A percentile compares a stretch with the other conserved stretches of the same genome.
These are phyloP conservation scores for Aphelenchoides avenae DNA, from an alignment of 1,140 invertebrate species.

Conservation along the genomic window DNA sequence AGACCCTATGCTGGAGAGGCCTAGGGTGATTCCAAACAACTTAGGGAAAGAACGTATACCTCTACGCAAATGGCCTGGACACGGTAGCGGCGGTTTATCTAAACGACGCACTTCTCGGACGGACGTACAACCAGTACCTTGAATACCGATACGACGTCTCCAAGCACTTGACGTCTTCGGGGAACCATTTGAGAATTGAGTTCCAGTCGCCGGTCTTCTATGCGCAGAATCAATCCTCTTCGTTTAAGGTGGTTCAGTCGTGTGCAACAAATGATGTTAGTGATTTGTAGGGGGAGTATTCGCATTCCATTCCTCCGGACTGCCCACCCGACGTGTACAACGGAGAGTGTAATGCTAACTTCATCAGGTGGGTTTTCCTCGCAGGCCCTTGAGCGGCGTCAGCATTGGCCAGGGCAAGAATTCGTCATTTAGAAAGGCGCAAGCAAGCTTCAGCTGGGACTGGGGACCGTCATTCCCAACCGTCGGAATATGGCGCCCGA, in stretches of 20 bases:
- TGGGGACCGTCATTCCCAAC: conserved; percentile 73
- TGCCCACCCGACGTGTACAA: conserved; percentile 75
- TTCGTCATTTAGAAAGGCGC: conserved; percentile 79
- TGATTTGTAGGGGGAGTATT: conserved; percentile 40
- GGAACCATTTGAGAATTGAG: conserved; percentile 1
- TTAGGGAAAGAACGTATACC: conserved; percentile 62
- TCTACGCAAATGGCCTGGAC: conserved; percentile 7
- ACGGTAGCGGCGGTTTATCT: conserved; percentile 6
- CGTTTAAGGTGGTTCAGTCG: not conserved
- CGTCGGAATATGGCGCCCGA: conserved; percentile 73
- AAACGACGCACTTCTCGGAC: conserved; percentile 5
- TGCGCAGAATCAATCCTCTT: not conserved
- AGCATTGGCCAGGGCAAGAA: conserved; percentile 83
- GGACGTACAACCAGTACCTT: conserved; percentile 18
- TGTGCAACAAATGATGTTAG: not conserved
- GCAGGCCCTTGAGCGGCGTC: conserved; percentile 68
- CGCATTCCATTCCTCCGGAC: conserved; percentile 72
- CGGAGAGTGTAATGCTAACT: conserved; percentile 89
- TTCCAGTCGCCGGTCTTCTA: not conserved
- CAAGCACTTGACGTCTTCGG: not conserved
- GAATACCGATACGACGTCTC: too few species aligned
- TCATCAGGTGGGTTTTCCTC: conserved; percentile 67
- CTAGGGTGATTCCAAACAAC: not conserved
- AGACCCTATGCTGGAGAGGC: not conserved
- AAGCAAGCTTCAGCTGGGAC: conserved; percentile 93